These are phyloP conservation scores for Octopus bimaculoides DNA, from an alignment of 1,140 invertebrate genomes.

Conservation along the genomic window DNA sequence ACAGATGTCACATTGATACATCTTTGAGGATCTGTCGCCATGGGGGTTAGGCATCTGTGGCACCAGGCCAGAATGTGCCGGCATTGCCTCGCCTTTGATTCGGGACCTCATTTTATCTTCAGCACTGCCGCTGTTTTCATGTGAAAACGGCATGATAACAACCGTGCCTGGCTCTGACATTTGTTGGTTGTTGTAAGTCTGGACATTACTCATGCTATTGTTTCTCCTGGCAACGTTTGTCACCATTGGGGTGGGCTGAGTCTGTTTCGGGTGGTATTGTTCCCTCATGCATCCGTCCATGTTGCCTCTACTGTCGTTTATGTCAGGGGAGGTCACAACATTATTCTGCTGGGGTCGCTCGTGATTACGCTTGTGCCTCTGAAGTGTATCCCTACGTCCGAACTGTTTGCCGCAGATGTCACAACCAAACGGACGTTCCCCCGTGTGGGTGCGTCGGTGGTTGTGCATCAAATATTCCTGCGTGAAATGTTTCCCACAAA, in stretches of 20 bases:
- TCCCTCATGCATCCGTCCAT: neutral
- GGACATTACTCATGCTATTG: neutral
- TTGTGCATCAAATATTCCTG: slow-evolving; percentile 27
- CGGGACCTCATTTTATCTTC: too few species aligned
- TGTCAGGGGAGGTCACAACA: neutral
- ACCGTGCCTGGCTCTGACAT: neutral
- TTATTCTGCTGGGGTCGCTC: neutral
- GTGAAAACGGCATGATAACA: neutral
- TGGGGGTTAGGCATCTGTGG: neutral
- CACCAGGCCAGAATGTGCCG: neutral
- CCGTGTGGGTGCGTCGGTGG: slow-evolving; percentile 5
- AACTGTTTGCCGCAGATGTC: slow-evolving; percentile 22
- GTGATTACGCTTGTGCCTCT: slow-evolving; percentile 18
- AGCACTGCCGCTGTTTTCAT: neutral
- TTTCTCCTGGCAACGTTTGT: neutral
- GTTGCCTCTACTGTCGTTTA: neutral
- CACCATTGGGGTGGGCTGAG: neutral
- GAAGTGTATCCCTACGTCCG: slow-evolving; percentile 19
- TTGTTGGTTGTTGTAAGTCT: neutral
- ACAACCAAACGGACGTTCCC: neutral
- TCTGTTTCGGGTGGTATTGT: neutral
- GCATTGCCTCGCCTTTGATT: neutral
- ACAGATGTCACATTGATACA: neutral
- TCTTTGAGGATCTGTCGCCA: neutral
- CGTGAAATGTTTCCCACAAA: slow-evolving; percentile 31